Percentiles rank a stretch among this genome's conserved stretches.
phyloP scores from a whole-genome alignment of 1,140 invertebrate genomes.

The Magallana gigas region DNA sequence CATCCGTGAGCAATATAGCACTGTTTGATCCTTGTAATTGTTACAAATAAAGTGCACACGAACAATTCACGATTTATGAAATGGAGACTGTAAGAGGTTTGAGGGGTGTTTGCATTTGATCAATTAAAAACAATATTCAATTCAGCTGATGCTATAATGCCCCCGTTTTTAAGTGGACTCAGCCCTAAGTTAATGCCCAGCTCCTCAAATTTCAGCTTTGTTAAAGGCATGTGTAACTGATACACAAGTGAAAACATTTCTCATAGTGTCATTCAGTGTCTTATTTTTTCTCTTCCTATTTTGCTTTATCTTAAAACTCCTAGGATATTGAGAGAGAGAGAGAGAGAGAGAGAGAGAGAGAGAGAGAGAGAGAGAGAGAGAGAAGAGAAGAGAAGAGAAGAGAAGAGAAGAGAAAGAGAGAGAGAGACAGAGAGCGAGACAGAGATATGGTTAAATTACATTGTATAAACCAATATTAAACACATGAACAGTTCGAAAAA shows the following conservation, averaged over 20 bases:
- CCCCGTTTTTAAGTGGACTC: not conserved
- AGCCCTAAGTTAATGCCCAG: not conserved
- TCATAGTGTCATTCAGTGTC: not conserved
- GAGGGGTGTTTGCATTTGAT: not conserved
- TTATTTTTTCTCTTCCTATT: not conserved
- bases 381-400: no score
- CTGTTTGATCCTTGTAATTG: not conserved
- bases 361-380: no score
- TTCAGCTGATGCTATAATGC: not conserved
- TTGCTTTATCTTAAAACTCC: no score
- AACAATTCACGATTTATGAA: conserved; percentile 14
- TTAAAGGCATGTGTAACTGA: not conserved
- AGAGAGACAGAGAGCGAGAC: no score
- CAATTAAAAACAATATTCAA: not conserved
- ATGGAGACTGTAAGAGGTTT: not conserved
- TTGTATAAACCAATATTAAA: no score
- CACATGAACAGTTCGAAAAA: no score
- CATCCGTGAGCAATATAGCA: conserved; percentile 29
- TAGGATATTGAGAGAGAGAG: no score
- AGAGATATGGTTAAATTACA: no score
- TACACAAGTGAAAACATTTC: not conserved
- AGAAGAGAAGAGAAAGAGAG: no score
- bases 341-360: no score
- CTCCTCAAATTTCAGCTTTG: conserved; percentile 11
- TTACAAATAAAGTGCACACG: not conserved